A percentile compares a stretch with the other conserved stretches of the same genome.
Evolutionary conservation across 2,888 invertebrate species (phyloP).

Genomic region (Spilarctia lutea): DNA sequence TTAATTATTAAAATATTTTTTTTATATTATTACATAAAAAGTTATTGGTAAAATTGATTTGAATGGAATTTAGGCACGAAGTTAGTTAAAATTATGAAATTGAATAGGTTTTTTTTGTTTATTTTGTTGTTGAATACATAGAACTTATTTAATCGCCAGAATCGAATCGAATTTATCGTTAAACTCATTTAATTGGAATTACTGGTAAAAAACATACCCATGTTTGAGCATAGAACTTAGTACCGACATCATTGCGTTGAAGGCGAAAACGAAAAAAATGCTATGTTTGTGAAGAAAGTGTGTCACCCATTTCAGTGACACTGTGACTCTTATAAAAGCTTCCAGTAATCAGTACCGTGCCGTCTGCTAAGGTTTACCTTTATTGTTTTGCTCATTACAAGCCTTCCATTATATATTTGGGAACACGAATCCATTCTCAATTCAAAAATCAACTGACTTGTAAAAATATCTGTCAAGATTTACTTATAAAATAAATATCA

Average conservation of each 20-base stretch:
- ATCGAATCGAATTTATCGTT: background rate
- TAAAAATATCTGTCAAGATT: too few relatives aligned
- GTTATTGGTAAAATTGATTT: too few relatives aligned
- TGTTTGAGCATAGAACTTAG: background rate
- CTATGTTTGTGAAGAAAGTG: constrained; percentile 61
- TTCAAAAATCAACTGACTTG: too few relatives aligned
- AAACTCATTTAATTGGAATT: background rate
- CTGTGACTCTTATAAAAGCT: constrained; percentile 62
- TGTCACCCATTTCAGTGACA: constrained; percentile 70
- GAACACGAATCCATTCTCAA: background rate
- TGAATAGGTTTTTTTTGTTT: too few relatives aligned
- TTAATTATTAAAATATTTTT: too few relatives aligned
- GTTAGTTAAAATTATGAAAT: too few relatives aligned
- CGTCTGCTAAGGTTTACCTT: constrained; percentile 42
- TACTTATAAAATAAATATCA: too few relatives aligned
- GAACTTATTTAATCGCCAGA: background rate
- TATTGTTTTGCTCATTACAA: constrained; percentile 35
- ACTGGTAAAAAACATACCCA: background rate
- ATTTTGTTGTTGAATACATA: too few relatives aligned
- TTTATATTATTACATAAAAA: too few relatives aligned
- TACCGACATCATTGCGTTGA: constrained; percentile 18
- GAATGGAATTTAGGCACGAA: too few relatives aligned
- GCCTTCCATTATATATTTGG: constrained; percentile 20
- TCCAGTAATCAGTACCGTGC: constrained; percentile 62
- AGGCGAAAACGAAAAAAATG: constrained; percentile 54